Percentiles rank a stretch among this genome's conserved stretches.
Conservation (phyloP, 2,113 vertebrate genomes). For the Condylura cristata region DNA sequence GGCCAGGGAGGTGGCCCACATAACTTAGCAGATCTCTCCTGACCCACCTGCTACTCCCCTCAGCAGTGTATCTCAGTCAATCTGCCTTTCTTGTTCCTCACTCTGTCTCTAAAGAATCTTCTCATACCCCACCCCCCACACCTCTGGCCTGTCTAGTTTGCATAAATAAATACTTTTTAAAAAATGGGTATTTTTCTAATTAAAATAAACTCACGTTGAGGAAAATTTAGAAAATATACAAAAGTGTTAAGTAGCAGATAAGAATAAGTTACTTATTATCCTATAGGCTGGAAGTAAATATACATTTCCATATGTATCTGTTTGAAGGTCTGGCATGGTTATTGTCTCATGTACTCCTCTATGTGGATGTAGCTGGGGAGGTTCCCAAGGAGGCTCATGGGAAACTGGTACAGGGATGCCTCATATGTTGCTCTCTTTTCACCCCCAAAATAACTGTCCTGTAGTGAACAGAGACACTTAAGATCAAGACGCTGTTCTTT, state of each 20-base stretch:
- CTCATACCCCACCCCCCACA: no score
- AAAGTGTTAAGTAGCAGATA: conserved; percentile 22
- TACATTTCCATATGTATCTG: background rate
- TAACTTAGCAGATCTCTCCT: no score
- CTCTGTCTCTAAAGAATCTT: no score
- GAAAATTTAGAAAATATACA: background rate
- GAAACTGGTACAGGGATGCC: background rate
- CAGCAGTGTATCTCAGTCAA: no score
- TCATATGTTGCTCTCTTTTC: background rate
- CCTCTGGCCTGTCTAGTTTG: no score
- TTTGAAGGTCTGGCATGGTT: background rate
- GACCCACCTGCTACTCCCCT: no score
- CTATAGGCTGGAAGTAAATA: background rate
- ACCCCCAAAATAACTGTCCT: background rate
- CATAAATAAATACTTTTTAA: no score
- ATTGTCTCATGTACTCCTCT: background rate
- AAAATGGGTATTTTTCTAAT: conserved; percentile 36
- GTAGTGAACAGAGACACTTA: background rate
- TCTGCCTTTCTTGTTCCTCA: no score
- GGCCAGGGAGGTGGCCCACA: no score
- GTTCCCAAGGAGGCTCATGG: background rate
- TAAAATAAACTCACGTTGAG: background rate
- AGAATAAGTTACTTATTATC: background rate
- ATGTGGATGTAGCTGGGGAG: background rate
- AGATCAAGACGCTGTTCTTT: background rate